Base-by-base conservation (phyloP, 2,888 invertebrate genomes). In the Dione vanillae region DNA sequence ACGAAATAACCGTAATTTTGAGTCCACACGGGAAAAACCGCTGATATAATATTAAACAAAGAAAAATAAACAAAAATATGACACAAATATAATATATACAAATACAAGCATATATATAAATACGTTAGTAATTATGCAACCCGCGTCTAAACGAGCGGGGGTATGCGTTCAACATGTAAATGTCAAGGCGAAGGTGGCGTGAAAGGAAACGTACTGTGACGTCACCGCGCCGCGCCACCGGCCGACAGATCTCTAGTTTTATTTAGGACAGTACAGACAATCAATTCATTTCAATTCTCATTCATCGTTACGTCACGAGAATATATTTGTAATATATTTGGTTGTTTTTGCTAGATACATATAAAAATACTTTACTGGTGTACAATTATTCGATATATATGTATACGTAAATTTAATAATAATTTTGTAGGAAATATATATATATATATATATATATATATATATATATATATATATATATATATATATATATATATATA, bases 171-270 rank as follows among this genome's bases (percentile, higher is more conserved):
- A 81, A 88, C 88, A 89, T 85, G 85, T 83, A 88, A 90, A 91
- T 91, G 91, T 91, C 82, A 89, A 88, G 83, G 88, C 90, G 91
- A 92, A 91, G 89, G 91, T 90, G 84, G 85, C 79, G 77, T 78
- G 92, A 90, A 91, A 91, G 91, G 91, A 90, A 89, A 73, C 86
- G 87, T 86, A 85, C 81, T 78, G 81, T 91, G 90, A 91, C 91
- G 91, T 92, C 90, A 90, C 54, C 56, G 74, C 76, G 77, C 85
- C 83, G 89, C 72, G 65, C 71, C 67, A 66, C 82, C 81, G 79
- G n/a, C n/a, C n/a, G n/a, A n/a, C n/a, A 67, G 68, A 81, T 77
- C 78, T 77, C 78, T 79, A 79, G 79, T 79, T 81, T 82, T 84
- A 85, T 84, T 84, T 83, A 79, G 82, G 81, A 79, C 80, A 79